Evolutionary conservation across 1,140 invertebrate genomes (phyloP), one percentile per base, ranked within the genome.

Genomic region (Drosophila navojoa): DNA sequence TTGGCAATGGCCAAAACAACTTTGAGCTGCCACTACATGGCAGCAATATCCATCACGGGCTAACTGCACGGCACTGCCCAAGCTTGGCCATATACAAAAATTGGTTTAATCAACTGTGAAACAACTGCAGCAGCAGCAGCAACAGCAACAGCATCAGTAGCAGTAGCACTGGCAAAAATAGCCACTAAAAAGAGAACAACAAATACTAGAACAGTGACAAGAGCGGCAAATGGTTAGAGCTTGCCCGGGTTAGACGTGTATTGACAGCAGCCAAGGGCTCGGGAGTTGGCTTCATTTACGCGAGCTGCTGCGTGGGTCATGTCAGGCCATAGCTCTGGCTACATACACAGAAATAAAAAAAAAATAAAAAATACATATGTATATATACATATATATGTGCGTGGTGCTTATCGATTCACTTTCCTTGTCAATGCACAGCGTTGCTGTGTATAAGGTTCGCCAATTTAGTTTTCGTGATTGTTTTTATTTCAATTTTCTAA

Each of bases 51-150:
- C 85, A 89, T 87, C 82, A 87, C 82, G 27, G 67, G 60, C 78
- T 61, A 79, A 79, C 70, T 38, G 50, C 72, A 49, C 13, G 32
- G 35, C 63, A 58, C 50, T 60, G 61, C 54, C 68, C 79, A 62
- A 78, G 69, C 80, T 84, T 77, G 76, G 78, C 63, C 75, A 79
- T 82, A 89, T 79, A 86, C 79, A 87, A 86, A 86, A 89, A 89
- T 89, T 89, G 84, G 84, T 89, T 89, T 89, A 89, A 89, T 89
- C 84, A 89, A 89, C 84, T 89, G 84, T 89, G 79, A 89, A 89
- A 89, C 84, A 89, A 89, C 76, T 89, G 79, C 84, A 82, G 73
- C 71, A 80, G 63, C 67, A 61, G 15, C 15, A 61, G 13, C 42
- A n/a, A 4, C 5, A 60, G 29, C 57, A 60, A 11, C 10, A 63